These are phyloP conservation scores for Sebastolobus alascanus DNA, from an alignment of 2,797 vertebrate species.

Conservation along the genomic window DNA sequence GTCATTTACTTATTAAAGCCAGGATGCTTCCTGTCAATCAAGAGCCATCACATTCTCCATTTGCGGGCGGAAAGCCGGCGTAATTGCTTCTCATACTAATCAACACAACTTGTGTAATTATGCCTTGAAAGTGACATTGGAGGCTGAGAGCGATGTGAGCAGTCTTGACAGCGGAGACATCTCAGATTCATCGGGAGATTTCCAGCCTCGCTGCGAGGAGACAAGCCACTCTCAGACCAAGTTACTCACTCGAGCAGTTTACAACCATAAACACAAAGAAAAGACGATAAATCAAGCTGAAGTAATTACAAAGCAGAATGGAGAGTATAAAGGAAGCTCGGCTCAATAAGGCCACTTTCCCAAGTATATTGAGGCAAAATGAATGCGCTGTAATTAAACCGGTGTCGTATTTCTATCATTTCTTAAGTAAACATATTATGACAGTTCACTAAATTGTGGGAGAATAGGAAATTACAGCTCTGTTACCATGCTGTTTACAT, in stretches of 20 bases:
- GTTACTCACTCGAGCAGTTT: conserved; percentile 81
- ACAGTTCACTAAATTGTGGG: conserved; percentile 83
- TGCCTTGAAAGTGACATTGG: conserved; percentile 91
- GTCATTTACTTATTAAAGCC: conserved; percentile 91
- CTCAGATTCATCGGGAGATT: conserved; percentile 86
- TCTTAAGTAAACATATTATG: conserved; percentile 85
- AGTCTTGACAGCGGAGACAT: conserved; percentile 85
- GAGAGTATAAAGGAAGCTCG: conserved; percentile 76
- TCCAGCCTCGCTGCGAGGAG: conserved; percentile 80
- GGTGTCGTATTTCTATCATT: conserved; percentile 85
- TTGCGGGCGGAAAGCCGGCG: conserved; percentile 86
- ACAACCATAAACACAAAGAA: conserved; percentile 85
- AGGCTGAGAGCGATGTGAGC: conserved; percentile 84
- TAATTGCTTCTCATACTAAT: conserved; percentile 93
- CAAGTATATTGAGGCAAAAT: conserved; percentile 82
- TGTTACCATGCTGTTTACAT: conserved; percentile 79
- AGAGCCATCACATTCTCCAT: conserved; percentile 87
- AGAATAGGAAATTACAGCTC: conserved; percentile 86
- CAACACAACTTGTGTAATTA: conserved; percentile 92
- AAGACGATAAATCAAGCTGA: conserved; percentile 83
- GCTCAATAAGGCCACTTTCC: conserved; percentile 83
- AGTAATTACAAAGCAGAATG: conserved; percentile 87
- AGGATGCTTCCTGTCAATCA: conserved; percentile 90
- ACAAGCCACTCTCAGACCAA: conserved; percentile 82
- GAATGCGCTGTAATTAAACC: conserved; percentile 85